These are phyloP conservation scores for Drosophila antonietae DNA, from an alignment of 2,888 invertebrate species.

Conservation along the genomic window DNA sequence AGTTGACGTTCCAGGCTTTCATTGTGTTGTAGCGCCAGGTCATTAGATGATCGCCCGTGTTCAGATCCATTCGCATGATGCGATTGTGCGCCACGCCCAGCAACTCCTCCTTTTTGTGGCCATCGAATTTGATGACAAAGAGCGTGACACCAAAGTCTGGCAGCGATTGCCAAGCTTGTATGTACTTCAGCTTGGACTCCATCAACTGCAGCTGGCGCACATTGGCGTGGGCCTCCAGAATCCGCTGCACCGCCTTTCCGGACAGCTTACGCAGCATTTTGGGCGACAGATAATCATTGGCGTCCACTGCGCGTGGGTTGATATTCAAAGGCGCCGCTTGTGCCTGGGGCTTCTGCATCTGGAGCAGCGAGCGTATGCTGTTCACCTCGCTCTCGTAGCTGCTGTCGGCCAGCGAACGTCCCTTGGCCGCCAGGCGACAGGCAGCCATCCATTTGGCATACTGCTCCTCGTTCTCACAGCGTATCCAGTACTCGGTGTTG, in stretches of 20 bases:
- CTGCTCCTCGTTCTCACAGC: conserved; percentile 97
- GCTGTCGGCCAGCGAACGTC: conserved; percentile 97
- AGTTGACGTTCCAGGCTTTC: conserved; percentile 99
- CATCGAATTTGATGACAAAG: conserved; percentile 97
- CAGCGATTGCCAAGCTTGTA: conserved; percentile 98
- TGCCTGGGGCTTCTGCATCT: conserved; percentile 93
- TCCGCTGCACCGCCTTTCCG: conserved; percentile 94
- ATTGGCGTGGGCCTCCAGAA: conserved; percentile 98
- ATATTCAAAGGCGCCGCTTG: conserved; percentile 90
- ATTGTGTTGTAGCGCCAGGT: conserved; percentile 99
- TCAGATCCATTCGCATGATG: conserved; percentile 97
- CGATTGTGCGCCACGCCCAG: conserved; percentile 97
- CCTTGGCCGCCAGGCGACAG: conserved; percentile 96
- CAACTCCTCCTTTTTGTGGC: conserved; percentile 94
- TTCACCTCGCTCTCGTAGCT: conserved; percentile 96
- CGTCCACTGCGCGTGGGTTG: conserved; percentile 90
- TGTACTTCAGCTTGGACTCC: conserved; percentile 98
- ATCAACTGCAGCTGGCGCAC: conserved; percentile 95
- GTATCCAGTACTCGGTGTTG: conserved; percentile 98
- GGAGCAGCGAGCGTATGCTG: conserved; percentile 93
- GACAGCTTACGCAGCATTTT: conserved; percentile 94
- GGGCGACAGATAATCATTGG: conserved; percentile 95
- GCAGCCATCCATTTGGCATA: conserved; percentile 99
- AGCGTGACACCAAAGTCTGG: conserved; percentile 98
- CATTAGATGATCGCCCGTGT: conserved; percentile 96